Evolutionary conservation across 1,140 invertebrate species (phyloP), one percentile per base, ranked within the genome.

Genomic region (Stratiolaelaps scimitus): DNA sequence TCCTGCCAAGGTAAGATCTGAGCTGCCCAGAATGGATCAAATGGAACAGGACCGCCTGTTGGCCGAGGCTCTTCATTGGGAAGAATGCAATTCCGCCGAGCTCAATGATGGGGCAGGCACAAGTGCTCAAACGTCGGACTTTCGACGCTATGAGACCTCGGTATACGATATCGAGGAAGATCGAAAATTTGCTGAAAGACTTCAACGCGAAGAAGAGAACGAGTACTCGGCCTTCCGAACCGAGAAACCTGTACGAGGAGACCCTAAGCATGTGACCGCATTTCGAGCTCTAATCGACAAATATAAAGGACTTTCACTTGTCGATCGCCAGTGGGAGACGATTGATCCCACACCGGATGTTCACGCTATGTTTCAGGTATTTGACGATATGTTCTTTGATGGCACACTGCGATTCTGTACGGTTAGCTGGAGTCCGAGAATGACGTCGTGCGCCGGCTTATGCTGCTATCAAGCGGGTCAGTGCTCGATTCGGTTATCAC

Each of bases 261-360:
- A 40, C 10, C 34, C 34, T 40, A 4, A 40, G 34, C 34, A 40
- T 40, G 34, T 40, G 34, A 10, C 34, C 4, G 34, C 4, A 40
- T 26, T 17, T 60, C 53, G 34, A 26, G 34, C 17, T 15, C 53
- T 60, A 4, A 17, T 29, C 23, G 20, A n/a, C 15, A 23, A 60
- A 10, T 23, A 60, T 15, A 26, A 60, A 26, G 1, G 66, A 23
- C 20, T 69, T 69, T 80, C 75, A 6, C 67, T 82, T n/a, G 75
- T 81, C 30, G 79, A 81, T 71, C 72, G 73, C 1, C 71, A 71
- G 10, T 83, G 85, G 76, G 95, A 98, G 76, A 75, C 86, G 2
- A 79, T 88, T 0, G 95, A 98, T 77, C 95, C 95, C 5, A 94
- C 84, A 44, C 95, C 95, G 0, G 87, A 98, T 76, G 83, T 97